Percentiles rank a stretch among this genome's conserved stretches.
These are phyloP conservation scores for Zaprionus davidi DNA, from an alignment of 1,140 invertebrate genomes.

Conservation along the genomic window DNA sequence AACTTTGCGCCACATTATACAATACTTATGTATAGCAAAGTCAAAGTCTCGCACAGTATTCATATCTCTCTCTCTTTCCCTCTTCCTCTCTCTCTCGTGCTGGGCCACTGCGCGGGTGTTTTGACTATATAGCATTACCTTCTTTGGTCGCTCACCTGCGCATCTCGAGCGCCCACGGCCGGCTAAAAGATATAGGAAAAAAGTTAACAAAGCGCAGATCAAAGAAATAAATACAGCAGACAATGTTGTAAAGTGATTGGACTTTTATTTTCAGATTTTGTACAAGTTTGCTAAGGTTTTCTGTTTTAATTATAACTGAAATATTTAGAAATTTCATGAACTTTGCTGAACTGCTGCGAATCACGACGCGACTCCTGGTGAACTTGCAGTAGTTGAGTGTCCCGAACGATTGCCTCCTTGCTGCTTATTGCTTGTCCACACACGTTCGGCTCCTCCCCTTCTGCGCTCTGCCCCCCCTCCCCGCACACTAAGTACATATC, in stretches of 20 bases:
- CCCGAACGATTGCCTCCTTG: not conserved
- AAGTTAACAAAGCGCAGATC: slow-evolving; percentile 11
- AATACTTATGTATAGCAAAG: slow-evolving; percentile 48
- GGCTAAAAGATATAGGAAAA: slow-evolving; percentile 7
- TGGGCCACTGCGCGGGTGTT: slow-evolving; percentile 68
- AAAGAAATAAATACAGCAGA: slow-evolving; percentile 25
- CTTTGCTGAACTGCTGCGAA: not conserved
- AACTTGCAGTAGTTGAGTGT: not conserved
- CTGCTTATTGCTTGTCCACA: slow-evolving; percentile 6
- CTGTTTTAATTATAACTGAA: slow-evolving; percentile 1
- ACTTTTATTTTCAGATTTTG: slow-evolving; percentile 40
- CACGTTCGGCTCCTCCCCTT: slow-evolving; percentile 7
- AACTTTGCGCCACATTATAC: slow-evolving; percentile 59
- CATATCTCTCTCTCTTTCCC: slow-evolving; percentile 35
- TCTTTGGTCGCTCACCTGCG: slow-evolving; percentile 77
- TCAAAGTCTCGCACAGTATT: not conserved
- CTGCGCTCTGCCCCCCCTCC: not conserved
- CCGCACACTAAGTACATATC: slow-evolving; percentile 64
- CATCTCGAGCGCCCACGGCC: slow-evolving; percentile 61
- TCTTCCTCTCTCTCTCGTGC: slow-evolving; percentile 27
- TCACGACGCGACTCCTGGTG: not conserved
- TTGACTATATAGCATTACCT: slow-evolving; percentile 73
- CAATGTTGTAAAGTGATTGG: slow-evolving; percentile 55
- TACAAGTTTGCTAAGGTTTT: slow-evolving; percentile 19
- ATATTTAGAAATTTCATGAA: not conserved